Base-by-base conservation (phyloP, 2,113 vertebrate genomes). In the Eleginops maclovinus region DNA sequence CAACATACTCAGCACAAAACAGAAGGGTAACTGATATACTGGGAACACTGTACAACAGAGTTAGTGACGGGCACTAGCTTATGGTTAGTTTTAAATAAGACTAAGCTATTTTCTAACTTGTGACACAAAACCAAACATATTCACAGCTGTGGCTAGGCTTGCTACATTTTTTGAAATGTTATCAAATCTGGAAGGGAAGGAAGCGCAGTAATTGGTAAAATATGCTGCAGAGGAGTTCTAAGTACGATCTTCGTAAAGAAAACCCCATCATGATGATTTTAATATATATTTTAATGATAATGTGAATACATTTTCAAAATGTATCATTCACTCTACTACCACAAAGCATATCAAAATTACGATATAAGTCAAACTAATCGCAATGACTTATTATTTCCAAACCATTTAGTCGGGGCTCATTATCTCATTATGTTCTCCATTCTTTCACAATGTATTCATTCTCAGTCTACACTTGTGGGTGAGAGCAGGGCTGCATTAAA, bases 1-100 rank as follows among this genome's bases (percentile, higher is more conserved):
- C 11, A 40, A 71, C 55, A 12, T 47, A 28, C 46, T 19, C 24
- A 77, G 49, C 61, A 66, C 40, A 44, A 74, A 70, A 46, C 4
- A 55, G 46, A 59, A 17, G 15, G 31, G 11, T 31, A 26, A 24
- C 21, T 50, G 10, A 54, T 26, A 17, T 9, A 51, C 12, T 44
- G 13, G 24, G 17, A 51, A 51, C 14, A 10, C 26, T 56, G 22
- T 1, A 22, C 22, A 56, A 47, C 50, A 54, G 50, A 55, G 2
- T 36, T 17, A 31, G 15, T 17, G 3, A 46, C 10, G 22, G 54
- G 19, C 47, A 31, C 46, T 44, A 69, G 24, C 67, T 21, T 22
- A 28, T 26, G 22, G 16, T 71, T 49, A 19, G 40, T 24, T 56
- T 64, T 40, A 51, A n/a, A 60, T 17, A 11, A 51, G 12, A n/a